Evolutionary conservation across 2,113 vertebrate species (phyloP), one percentile per base, ranked within the genome.

Genomic region (Chelonoidis abingdonii): DNA sequence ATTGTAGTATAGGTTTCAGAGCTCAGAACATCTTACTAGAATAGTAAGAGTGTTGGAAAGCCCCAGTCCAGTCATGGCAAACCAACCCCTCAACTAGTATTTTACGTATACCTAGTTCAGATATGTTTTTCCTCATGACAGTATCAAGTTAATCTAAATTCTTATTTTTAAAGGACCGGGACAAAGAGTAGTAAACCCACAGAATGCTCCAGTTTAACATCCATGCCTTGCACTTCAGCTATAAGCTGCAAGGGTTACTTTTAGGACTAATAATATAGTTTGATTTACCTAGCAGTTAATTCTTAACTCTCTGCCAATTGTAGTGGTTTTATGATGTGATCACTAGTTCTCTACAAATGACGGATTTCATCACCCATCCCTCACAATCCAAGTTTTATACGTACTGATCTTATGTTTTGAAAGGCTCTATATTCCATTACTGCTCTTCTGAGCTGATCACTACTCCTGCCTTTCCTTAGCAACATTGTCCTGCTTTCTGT

Each of bases 231-330:
- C 14, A 31, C 41, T 84, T 21, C 19, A 21, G 2, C 41, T 14
- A 0, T 6, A 44, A n/a, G 54, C 54, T 59, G 0, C 0, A 52
- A 44, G 0, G 4, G n/a, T 80, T 29, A 29, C 47, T 69, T 35
- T 13, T 4, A 2, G 5, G 24, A 35, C 29, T 54, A 78, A 1
- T 19, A 80, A 86, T n/a, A n/a, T n/a, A 29, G 24, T 21, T 31
- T 35, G 27, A 78, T 52, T 22, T 53, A 6, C 82, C 84, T 12
- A 16, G n/a, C 5, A 11, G 16, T 27, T 83, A 1, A 8, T 80
- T 72, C 25, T 59, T 79, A 41, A 41, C 81, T 47, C 0, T 4
- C 52, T 62, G 88, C 62, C 65, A 9, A 62, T 57, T 25, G 4
- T 35, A 47, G 81, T 38, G 59, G 44, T 3, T 87, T 38, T 54